Evolutionary conservation across 2,113 vertebrate species (phyloP).

Genomic region (Ptilonorhynchus violaceus): DNA sequence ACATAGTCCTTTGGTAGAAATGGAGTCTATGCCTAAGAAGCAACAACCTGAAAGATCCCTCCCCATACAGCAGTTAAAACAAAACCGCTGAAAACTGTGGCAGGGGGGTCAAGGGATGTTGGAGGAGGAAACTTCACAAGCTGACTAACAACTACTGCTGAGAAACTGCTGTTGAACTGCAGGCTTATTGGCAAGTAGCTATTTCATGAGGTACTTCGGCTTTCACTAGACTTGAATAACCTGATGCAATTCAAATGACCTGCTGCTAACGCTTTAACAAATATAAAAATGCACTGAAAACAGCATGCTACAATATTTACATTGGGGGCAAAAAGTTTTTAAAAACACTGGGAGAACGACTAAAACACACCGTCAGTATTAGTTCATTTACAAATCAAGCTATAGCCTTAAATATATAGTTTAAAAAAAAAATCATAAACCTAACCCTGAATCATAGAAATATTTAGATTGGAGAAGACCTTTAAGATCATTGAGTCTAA

Average conservation of each 20-base stretch:
- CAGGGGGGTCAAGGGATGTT: neutral
- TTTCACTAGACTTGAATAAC: neutral
- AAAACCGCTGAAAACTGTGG: neutral
- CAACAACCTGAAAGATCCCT: neutral
- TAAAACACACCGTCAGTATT: neutral
- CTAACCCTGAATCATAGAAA: neutral
- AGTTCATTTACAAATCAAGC: neutral
- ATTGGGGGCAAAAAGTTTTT: neutral
- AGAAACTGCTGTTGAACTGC: neutral
- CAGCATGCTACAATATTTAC: neutral
- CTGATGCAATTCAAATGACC: neutral
- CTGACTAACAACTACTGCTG: neutral
- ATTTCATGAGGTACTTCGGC: neutral
- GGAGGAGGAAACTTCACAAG: neutral
- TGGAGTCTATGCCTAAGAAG: neutral
- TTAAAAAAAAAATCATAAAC: neutral
- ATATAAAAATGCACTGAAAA: neutral
- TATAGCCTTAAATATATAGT: neutral
- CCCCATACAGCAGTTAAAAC: neutral
- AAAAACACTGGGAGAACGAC: neutral
- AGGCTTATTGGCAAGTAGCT: neutral
- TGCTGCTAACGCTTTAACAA: neutral
- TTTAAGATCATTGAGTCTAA: neutral
- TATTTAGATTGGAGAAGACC: neutral
- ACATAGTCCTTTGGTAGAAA: neutral